Conservation (phyloP, 2,888 invertebrate species). For the Copidosoma aretas region DNA sequence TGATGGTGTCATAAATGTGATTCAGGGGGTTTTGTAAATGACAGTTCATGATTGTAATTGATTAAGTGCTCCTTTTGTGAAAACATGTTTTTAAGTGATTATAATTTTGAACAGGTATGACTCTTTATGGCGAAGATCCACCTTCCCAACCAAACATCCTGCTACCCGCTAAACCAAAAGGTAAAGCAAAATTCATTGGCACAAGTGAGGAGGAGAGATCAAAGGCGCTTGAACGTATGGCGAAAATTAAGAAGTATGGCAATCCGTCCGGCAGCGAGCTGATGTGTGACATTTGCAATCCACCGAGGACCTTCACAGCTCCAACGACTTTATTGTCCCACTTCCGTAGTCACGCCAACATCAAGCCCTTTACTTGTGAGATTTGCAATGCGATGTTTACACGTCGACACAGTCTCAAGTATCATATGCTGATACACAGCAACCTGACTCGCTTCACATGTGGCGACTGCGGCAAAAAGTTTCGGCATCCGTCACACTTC, state of each 20-base stretch:
- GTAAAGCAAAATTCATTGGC: slow-evolving; percentile 64
- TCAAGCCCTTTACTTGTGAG: slow-evolving; percentile 68
- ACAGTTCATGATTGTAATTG: too few relatives aligned
- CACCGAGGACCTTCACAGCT: slow-evolving; percentile 67
- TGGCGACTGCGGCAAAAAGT: slow-evolving; percentile 67
- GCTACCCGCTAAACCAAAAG: slow-evolving; percentile 60
- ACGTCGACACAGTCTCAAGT: slow-evolving; percentile 68
- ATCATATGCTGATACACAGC: slow-evolving; percentile 69
- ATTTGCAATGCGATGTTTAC: slow-evolving; percentile 68
- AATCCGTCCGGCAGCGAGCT: slow-evolving; percentile 61
- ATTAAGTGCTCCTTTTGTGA: background rate
- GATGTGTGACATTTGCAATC: slow-evolving; percentile 67
- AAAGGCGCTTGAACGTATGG: slow-evolving; percentile 65
- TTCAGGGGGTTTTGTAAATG: too few relatives aligned
- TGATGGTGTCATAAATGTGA: too few relatives aligned
- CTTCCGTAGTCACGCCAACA: slow-evolving; percentile 69
- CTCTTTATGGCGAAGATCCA: slow-evolving; percentile 40
- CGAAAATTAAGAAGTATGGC: slow-evolving; percentile 60
- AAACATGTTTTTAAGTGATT: background rate
- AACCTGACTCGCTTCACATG: slow-evolving; percentile 69
- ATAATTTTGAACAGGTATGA: slow-evolving; percentile 30
- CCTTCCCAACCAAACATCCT: slow-evolving; percentile 29
- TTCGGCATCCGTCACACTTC: slow-evolving; percentile 67
- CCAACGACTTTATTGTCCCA: slow-evolving; percentile 68
- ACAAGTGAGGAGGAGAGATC: slow-evolving; percentile 63